Conservation (phyloP, 2,797 vertebrate species). For the Thripadectes ignobilis region DNA sequence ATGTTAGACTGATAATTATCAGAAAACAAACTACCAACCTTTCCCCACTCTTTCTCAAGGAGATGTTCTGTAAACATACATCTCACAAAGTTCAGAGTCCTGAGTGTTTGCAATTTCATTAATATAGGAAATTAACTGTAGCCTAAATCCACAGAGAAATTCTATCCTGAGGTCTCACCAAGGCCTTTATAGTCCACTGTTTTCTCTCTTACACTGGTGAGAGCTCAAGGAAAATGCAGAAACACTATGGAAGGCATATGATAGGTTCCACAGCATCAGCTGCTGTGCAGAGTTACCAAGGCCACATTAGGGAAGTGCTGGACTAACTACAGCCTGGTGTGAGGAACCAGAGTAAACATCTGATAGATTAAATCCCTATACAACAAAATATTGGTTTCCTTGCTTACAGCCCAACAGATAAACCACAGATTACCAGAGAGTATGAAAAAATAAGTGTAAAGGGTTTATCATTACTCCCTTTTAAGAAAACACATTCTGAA, state of each 20-base stretch:
- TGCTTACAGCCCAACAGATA: not conserved
- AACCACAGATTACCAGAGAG: not conserved
- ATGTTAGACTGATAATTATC: not conserved
- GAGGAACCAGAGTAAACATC: not conserved
- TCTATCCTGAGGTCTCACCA: not conserved
- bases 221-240: not conserved
- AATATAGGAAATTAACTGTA: not conserved
- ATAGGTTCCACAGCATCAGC: not conserved
- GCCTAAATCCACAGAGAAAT: not conserved
- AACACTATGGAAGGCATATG: not conserved
- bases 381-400: not conserved
- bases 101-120: not conserved
- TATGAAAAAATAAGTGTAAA: not conserved
- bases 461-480: not conserved
- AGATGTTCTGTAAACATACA: not conserved
- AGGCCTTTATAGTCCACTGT: not conserved
- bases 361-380: not conserved
- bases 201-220: not conserved
- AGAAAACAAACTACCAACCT: not conserved
- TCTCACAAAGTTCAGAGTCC: not conserved
- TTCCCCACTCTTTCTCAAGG: not conserved
- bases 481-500: not conserved
- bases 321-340: not conserved
- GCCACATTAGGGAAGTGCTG: not conserved
- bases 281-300: not conserved